These are phyloP conservation scores for Heptranchias perlo DNA, from an alignment of 2,113 vertebrate species.

Conservation along the genomic window DNA sequence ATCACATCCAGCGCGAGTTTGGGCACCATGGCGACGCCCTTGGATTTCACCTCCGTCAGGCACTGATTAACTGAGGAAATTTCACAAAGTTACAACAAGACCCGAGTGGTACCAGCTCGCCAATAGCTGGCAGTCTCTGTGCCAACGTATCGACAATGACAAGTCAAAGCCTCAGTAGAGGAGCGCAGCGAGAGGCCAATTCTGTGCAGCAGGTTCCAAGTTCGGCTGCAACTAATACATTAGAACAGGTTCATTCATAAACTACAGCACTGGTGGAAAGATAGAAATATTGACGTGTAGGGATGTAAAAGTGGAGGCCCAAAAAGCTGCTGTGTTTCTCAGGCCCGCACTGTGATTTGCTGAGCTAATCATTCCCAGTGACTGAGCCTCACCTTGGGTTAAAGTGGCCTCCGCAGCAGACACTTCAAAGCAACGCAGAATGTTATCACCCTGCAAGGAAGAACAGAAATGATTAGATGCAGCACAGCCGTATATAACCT, in stretches of 20 bases:
- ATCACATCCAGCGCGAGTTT: conserved; percentile 71
- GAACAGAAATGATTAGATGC: background rate
- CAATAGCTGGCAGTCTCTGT: background rate
- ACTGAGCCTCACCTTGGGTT: conserved; percentile 63
- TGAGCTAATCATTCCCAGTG: background rate
- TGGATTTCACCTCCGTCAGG: conserved; percentile 62
- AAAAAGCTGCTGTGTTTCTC: background rate
- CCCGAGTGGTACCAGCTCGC: too few relatives aligned
- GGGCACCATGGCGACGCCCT: conserved; percentile 68
- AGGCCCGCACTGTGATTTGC: background rate
- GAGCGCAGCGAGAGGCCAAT: background rate
- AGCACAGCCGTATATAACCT: background rate
- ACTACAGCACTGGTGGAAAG: background rate
- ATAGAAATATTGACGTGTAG: background rate
- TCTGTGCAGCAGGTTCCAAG: background rate
- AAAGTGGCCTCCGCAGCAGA: conserved; percentile 59
- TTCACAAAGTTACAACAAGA: background rate
- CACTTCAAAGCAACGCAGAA: conserved; percentile 77
- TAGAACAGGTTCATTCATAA: background rate
- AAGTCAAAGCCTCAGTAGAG: background rate
- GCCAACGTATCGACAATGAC: background rate
- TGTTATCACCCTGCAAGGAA: conserved; percentile 70
- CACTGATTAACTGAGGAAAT: conserved; percentile 76
- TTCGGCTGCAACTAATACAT: background rate
- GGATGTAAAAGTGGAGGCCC: background rate